These are phyloP conservation scores for Gallinago media DNA, from an alignment of 2,113 vertebrate species.

Conservation along the genomic window DNA sequence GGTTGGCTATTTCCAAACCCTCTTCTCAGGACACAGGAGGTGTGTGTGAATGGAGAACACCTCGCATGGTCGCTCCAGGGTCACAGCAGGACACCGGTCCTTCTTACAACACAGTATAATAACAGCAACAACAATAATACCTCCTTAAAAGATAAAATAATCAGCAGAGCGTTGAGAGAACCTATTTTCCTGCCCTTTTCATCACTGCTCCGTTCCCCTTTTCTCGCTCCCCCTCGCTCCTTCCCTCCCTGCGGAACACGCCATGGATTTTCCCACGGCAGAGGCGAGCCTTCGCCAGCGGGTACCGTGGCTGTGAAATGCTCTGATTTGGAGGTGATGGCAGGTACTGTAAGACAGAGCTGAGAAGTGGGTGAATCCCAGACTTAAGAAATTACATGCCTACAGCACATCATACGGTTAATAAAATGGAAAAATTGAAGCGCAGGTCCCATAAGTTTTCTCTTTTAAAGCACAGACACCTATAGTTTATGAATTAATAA, in stretches of 20 bases:
- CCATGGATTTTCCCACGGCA: not conserved
- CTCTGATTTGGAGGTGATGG: slow-evolving; percentile 36
- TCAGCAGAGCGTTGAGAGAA: not conserved
- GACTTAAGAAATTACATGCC: slow-evolving; percentile 24
- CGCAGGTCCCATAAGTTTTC: not conserved
- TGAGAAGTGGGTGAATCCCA: slow-evolving; percentile 7
- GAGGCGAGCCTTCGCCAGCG: not conserved
- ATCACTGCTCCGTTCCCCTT: not conserved
- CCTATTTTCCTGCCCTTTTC: not conserved
- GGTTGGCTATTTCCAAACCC: not conserved
- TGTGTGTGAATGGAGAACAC: not conserved
- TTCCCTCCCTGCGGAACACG: not conserved
- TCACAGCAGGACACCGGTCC: not conserved
- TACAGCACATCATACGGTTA: slow-evolving; percentile 30
- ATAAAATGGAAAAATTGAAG: slow-evolving; percentile 64
- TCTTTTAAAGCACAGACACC: slow-evolving; percentile 25
- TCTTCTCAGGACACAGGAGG: not conserved
- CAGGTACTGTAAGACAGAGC: not conserved
- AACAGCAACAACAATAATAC: not conserved
- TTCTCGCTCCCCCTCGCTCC: not conserved
- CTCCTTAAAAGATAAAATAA: not conserved
- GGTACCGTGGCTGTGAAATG: not conserved
- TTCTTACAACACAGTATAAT: not conserved
- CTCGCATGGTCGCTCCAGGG: not conserved
- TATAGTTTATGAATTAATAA: slow-evolving; percentile 68